Evolutionary conservation across 2,888 invertebrate species (phyloP), one percentile per base, ranked within the genome.

Genomic region (Sepiola atlantica): DNA sequence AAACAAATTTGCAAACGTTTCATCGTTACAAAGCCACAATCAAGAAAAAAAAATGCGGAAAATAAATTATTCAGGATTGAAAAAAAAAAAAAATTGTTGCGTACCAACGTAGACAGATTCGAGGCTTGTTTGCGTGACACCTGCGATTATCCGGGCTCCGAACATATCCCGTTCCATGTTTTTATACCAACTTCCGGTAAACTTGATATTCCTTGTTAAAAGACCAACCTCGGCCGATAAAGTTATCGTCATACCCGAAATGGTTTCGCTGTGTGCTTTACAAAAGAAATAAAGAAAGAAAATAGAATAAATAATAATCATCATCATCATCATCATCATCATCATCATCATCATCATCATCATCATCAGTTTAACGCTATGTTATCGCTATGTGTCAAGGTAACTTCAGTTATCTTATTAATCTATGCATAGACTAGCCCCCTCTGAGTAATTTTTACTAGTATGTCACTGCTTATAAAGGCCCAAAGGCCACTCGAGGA

Each of bases 221-320:
- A 97, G 95, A 21, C 97, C 97, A n/a, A 97, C 97, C 55, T 96
- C 96, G 10, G 97, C 97, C 18, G 95, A 95, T 94, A 97, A 94
- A 16, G 94, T 95, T 57, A 96, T 95, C 90, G 95, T 61, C 0
- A 96, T 96, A 92, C 94, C 95, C 12, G 94, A 92, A n/a, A 96
- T 94, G 4, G 95, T 95, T 94, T 96, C 96, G 24, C 91, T 91
- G 93, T 95, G 95, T 54, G 94, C 96, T 96, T 94, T 14, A 95
- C 94, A 54, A 28, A 61, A 93, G 35, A 90, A 55, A 28, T n/a
- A 93, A 35, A 94, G 55, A 91, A n/a, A n/a, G n/a, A n/a, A 35
- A 32, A 92, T 18, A 35, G 21, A 21, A 92, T 57, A 35, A 21
- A 32, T 21, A n/a, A n/a, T n/a, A n/a, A n/a, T n/a, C n/a, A n/a